phyloP scores from a whole-genome alignment of 2,113 vertebrate genomes.

The Sebastes schlegelii region DNA sequence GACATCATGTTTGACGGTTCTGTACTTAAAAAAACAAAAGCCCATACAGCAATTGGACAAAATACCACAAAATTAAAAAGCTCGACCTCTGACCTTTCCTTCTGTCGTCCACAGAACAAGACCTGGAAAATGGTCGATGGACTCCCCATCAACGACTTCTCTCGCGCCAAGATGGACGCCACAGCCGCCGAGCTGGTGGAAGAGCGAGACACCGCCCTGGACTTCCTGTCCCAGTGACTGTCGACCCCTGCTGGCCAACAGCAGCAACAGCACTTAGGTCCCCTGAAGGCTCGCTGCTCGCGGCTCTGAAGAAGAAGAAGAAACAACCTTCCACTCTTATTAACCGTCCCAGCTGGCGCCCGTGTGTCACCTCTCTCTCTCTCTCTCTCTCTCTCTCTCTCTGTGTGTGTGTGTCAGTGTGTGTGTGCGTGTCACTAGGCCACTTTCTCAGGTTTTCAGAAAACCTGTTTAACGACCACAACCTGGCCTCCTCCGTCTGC shows the following conservation, averaged over 20 bases:
- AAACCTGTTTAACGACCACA: conserved; percentile 56
- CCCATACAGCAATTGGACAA: too few relatives aligned
- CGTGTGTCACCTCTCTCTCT: conserved; percentile 36
- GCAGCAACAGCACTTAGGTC: conserved; percentile 68
- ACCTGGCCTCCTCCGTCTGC: conserved; percentile 58
- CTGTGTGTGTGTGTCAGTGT: conserved; percentile 21
- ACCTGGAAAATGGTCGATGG: conserved; percentile 94
- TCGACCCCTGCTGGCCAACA: conserved; percentile 10
- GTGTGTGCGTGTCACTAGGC: conserved; percentile 43
- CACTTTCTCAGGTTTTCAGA: conserved; percentile 54
- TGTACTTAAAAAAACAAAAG: too few relatives aligned
- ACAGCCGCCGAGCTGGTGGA: conserved; percentile 94
- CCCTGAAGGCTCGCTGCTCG: conserved; percentile 80
- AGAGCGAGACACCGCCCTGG: conserved; percentile 93
- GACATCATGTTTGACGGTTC: too few relatives aligned
- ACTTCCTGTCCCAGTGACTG: conserved; percentile 94
- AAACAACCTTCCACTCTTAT: conserved; percentile 39
- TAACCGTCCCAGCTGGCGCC: conserved; percentile 36
- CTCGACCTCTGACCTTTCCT: neutral
- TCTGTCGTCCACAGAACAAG: conserved; percentile 86
- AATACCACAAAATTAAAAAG: neutral
- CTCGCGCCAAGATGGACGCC: conserved; percentile 93
- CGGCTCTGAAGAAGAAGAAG: conserved; percentile 84
- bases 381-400: neutral
- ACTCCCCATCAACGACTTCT: conserved; percentile 93